phyloP scores from a whole-genome alignment of 1,140 invertebrate genomes.

The Vanessa atalanta region DNA sequence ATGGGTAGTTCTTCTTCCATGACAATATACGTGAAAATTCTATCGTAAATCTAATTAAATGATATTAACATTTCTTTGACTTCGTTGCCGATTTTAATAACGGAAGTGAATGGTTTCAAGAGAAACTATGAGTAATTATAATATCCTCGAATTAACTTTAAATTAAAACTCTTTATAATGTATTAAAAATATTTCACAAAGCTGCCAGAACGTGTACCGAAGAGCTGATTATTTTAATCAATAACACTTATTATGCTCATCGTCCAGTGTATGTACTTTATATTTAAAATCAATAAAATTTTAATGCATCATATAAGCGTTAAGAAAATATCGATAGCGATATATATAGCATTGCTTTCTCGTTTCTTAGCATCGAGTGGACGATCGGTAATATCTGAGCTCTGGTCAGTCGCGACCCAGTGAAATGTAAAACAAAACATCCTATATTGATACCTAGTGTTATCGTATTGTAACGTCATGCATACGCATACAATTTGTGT shows the following conservation, averaged over 20 bases:
- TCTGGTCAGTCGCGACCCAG: slow-evolving; percentile 16
- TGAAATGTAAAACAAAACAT: slow-evolving; percentile 39
- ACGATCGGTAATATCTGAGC: slow-evolving; percentile 16
- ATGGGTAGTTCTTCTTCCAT: neutral
- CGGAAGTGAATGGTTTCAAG: neutral
- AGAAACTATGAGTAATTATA: neutral
- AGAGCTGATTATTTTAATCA: neutral
- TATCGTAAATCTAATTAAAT: no score
- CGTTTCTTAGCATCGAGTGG: neutral
- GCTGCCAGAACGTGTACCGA: neutral
- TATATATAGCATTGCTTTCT: no score
- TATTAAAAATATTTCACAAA: neutral
- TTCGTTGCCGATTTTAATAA: neutral
- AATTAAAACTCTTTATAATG: neutral
- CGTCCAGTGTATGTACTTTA: neutral
- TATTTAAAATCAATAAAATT: no score
- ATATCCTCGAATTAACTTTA: neutral
- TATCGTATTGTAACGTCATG: slow-evolving; percentile 33
- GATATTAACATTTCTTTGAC: neutral
- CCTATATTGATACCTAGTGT: slow-evolving; percentile 69
- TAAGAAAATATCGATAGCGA: no score
- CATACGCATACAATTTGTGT: slow-evolving; percentile 49
- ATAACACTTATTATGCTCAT: neutral
- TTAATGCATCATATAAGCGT: no score
- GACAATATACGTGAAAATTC: no score